Conservation (phyloP, 2,888 invertebrate genomes). For the Coelinius sp. region DNA sequence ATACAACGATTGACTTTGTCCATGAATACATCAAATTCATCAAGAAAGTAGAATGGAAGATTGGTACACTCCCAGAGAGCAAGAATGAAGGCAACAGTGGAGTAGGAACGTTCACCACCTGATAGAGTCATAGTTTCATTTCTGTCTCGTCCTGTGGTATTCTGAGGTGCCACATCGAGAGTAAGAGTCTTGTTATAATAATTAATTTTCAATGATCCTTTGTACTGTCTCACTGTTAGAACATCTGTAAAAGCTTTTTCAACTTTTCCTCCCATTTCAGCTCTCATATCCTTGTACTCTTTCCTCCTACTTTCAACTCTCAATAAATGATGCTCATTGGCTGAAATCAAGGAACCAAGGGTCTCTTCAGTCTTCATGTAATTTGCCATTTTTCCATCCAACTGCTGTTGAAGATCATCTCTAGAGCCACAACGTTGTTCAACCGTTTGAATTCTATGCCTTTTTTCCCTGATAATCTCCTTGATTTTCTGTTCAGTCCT, state of each 20-base stretch:
- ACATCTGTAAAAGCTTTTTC: conserved; percentile 73
- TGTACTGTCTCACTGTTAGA: conserved; percentile 74
- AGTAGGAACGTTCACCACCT: conserved; percentile 95
- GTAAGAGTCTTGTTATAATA: conserved; percentile 71
- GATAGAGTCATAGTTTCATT: conserved; percentile 82
- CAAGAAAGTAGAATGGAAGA: conserved; percentile 93
- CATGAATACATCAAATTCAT: conserved; percentile 98
- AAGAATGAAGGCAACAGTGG: conserved; percentile 94
- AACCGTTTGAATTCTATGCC: conserved; percentile 53
- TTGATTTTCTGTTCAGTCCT: conserved; percentile 68
- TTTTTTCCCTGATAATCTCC: conserved; percentile 44
- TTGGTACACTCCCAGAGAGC: conserved; percentile 94
- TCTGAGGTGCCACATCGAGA: conserved; percentile 74
- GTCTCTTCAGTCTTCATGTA: conserved; percentile 58
- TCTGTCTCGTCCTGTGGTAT: conserved; percentile 70
- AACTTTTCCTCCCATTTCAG: conserved; percentile 67
- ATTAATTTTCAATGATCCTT: conserved; percentile 76
- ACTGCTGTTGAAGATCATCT: conserved; percentile 59
- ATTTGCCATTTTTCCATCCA: conserved; percentile 62
- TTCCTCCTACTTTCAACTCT: conserved; percentile 62
- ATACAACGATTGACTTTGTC: conserved; percentile 87
- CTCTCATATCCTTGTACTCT: conserved; percentile 67
- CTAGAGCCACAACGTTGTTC: conserved; percentile 58
- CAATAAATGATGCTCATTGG: conserved; percentile 50
- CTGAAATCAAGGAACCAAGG: neutral